Evolutionary conservation across 2,797 vertebrate genomes (phyloP).

Genomic region (Benthosema pterotum): DNA sequence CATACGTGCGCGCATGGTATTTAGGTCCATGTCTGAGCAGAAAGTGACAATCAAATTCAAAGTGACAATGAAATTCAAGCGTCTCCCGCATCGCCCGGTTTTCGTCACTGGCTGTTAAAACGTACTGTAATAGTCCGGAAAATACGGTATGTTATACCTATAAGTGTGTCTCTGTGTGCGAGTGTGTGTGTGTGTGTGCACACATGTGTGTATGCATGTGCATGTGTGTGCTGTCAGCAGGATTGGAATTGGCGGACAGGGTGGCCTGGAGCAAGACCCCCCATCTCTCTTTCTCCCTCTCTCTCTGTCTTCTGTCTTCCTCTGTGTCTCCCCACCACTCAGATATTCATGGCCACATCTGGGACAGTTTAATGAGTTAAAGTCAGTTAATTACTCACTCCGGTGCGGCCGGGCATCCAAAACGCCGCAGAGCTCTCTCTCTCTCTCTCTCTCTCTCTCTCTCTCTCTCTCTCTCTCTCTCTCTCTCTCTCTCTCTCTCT

Average conservation of each 20-base stretch:
- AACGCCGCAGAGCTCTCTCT: conserved; percentile 51
- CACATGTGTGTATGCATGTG: background rate
- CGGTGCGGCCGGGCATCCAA: conserved; percentile 73
- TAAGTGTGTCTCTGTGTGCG: too few species aligned
- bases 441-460: conserved; percentile 41
- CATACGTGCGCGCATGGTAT: too few species aligned
- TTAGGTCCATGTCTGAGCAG: too few species aligned
- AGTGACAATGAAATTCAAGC: too few species aligned
- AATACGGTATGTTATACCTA: too few species aligned
- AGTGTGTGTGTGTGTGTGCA: too few species aligned
- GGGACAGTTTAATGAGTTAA: conserved; percentile 85
- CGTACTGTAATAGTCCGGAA: too few species aligned
- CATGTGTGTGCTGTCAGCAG: conserved; percentile 46
- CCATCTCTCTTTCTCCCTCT: conserved; percentile 9
- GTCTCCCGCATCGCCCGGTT: too few species aligned
- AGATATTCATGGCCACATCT: conserved; percentile 82
- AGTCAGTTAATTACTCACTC: conserved; percentile 84
- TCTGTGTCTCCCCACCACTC: conserved; percentile 53
- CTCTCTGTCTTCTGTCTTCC: conserved; percentile 17
- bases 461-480: conserved; percentile 48
- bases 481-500: conserved; percentile 43
- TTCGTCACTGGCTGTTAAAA: too few species aligned
- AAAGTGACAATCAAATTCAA: too few species aligned
- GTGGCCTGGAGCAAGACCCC: conserved; percentile 23
- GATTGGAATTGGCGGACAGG: conserved; percentile 18